Evolutionary conservation across 2,113 vertebrate species (phyloP), one percentile per base, ranked within the genome.

Genomic region (Smithornis capensis): DNA sequence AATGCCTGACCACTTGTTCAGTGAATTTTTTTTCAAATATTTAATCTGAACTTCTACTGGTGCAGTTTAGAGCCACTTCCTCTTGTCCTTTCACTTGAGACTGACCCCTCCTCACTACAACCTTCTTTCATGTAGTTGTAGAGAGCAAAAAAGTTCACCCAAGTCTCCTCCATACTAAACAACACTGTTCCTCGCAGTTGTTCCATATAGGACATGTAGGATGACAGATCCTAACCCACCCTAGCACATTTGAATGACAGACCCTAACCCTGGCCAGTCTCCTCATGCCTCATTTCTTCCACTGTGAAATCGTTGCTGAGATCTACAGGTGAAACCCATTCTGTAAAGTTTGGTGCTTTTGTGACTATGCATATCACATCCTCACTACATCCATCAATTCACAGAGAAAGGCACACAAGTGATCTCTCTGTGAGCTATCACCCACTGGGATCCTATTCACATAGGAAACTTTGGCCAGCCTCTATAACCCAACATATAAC

Each of bases 381-480:
- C 35, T 62, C 57, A 7, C 19, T 21, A 13, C 60, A 38, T 15
- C 24, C 37, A 27, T 35, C 3, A 2, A 24, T 44, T n/a, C 29
- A 28, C n/a, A 4, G 63, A 33, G 29, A 65, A 45, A 65, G 42
- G 42, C 8, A 40, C 42, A 8, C 0, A 0, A 7, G 19, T 33
- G 33, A 9, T 17, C 28, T 40, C 37, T 19, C 16, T 29, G 19
- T 40, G 60, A 16, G 18, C 37, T 40, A 19, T 25, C 9, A 18
- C 7, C 24, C 42, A 14, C 2, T 4, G 23, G 33, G 60, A 25
- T 42, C 7, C 28, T 7, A 4, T 2, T 4, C 2, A 2, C 0
- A 0, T 4, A 29, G 50, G 24, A 83, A 15, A 85, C 16, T 57
- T 45, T 68, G 70, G 53, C 23, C 49, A 52, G 52, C 22, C 6